These are phyloP conservation scores for Zygothrica quintamaculata DNA, from an alignment of 2,888 invertebrate genomes.

Conservation along the genomic window DNA sequence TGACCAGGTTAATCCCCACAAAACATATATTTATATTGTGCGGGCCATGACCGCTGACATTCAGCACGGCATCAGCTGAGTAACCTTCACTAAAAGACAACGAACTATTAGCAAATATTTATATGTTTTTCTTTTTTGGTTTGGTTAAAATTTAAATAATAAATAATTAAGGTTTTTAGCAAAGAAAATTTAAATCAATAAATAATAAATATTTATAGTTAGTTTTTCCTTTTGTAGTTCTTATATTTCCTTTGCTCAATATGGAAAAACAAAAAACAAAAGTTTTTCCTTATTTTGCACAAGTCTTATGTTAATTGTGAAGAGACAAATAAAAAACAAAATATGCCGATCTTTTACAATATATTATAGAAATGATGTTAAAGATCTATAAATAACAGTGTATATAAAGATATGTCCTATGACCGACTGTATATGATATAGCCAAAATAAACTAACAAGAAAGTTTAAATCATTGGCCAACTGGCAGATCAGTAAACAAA, in stretches of 20 bases:
- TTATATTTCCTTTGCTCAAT: conserved; percentile 37
- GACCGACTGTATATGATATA: too few relatives aligned
- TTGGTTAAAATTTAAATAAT: conserved; percentile 31
- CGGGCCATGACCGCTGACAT: conserved; percentile 66
- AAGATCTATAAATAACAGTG: conserved; percentile 2
- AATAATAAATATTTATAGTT: conserved; percentile 71
- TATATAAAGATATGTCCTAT: too few relatives aligned
- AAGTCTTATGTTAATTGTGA: conserved; percentile 43
- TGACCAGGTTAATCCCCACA: conserved; percentile 8
- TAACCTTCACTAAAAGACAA: conserved; percentile 52
- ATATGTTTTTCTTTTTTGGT: conserved; percentile 4
- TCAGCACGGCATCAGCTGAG: conserved; percentile 30
- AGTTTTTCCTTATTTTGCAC: conserved; percentile 33
- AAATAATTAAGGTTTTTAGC: conserved; percentile 49
- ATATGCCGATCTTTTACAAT: conserved; percentile 43
- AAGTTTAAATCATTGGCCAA: too few relatives aligned
- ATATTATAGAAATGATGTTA: conserved; percentile 29
- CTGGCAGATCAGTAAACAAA: too few relatives aligned
- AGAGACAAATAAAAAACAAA: too few relatives aligned
- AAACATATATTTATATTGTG: neutral
- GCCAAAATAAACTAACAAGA: too few relatives aligned
- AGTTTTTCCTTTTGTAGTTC: conserved; percentile 24
- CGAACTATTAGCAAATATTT: conserved; percentile 33
- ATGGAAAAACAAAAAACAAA: conserved; percentile 36
- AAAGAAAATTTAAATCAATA: conserved; percentile 38